Evolutionary conservation across 2,113 vertebrate species (phyloP), one percentile per base, ranked within the genome.

Genomic region (Typhlomys cinereus): DNA sequence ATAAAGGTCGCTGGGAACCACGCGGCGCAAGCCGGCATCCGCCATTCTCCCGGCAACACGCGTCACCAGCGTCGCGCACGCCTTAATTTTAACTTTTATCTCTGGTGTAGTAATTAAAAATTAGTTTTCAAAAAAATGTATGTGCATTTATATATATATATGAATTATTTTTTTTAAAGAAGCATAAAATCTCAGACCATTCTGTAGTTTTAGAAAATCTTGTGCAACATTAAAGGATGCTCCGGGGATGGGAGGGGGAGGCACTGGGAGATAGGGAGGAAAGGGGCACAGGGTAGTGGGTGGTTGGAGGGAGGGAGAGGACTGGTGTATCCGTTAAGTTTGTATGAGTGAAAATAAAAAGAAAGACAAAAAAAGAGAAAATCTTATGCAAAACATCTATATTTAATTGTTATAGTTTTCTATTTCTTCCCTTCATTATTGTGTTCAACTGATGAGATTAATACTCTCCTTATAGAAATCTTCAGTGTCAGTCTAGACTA

Each of bases 1-100:
- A 88, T 98, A 98, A 29, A 98, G 91, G 61, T 98, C 98, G 13
- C 98, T 98, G 14, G 98, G 98, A 89, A 98, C 97, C 87, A 96
- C 96, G 13, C 97, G 97, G 87, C 90, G 64, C 10, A 95, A 88
- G 25, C 89, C 92, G n/a, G 91, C 48, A 94, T 96, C 97, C 96
- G 98, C 98, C 98, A 98, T 98, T 12, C 92, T 97, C 84, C 80
- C 0, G 54, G 71, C 1, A 74, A 89, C 29, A 85, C 84, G 92
- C 97, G 97, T 97, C 95, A 96, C 95, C 83, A 91, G 92, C 75
- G 94, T 76, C 10, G 66, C 76, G 0, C 71, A 78, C 61, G 41
- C 84, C n/a, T n/a, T n/a, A n/a, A n/a, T n/a, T n/a, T n/a, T n/a
- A n/a, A n/a, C 7, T 83, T 21, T 83, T 86, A 69, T 57, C 57